These are phyloP conservation scores for Lordiphosa stackelbergi DNA, from an alignment of 1,140 invertebrate species.

Conservation along the genomic window DNA sequence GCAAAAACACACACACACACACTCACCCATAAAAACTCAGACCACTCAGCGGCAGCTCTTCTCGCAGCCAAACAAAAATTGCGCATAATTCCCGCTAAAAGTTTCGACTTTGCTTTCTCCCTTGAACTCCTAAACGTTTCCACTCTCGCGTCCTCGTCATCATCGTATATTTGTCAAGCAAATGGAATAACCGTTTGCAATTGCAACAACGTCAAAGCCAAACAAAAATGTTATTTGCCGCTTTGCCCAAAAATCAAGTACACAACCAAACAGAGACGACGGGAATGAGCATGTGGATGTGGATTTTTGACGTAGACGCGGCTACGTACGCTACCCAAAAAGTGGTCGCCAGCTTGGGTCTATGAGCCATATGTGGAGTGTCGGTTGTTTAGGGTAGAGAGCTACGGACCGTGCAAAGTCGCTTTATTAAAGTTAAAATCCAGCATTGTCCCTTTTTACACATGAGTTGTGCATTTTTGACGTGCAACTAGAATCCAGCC, in stretches of 20 bases:
- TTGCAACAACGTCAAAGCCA: conserved; percentile 73
- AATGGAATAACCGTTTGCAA: conserved; percentile 72
- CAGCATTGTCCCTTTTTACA: conserved; percentile 66
- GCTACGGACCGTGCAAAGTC: conserved; percentile 38
- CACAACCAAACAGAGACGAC: conserved; percentile 43
- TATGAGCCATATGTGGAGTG: conserved; percentile 1
- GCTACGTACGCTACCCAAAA: neutral
- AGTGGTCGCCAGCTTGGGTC: conserved; percentile 8
- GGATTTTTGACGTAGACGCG: conserved; percentile 22
- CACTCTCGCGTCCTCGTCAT: conserved; percentile 14
- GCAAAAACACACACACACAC: conserved; percentile 30
- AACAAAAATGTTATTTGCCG: conserved; percentile 75
- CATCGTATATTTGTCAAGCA: conserved; percentile 72
- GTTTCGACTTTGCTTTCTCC: conserved; percentile 37
- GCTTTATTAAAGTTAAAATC: conserved; percentile 74
- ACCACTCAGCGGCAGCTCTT: conserved; percentile 40
- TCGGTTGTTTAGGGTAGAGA: neutral
- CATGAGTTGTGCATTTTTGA: conserved; percentile 59
- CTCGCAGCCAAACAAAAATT: conserved; percentile 63
- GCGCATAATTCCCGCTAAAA: conserved; percentile 68
- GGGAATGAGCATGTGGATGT: conserved; percentile 18
- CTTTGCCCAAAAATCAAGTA: conserved; percentile 74
- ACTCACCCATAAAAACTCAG: conserved; percentile 47
- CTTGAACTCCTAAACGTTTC: conserved; percentile 44
- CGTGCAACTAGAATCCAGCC: conserved; percentile 25